Base-by-base conservation (phyloP, 1,140 invertebrate genomes). In the Scaptomyza hsui region DNA sequence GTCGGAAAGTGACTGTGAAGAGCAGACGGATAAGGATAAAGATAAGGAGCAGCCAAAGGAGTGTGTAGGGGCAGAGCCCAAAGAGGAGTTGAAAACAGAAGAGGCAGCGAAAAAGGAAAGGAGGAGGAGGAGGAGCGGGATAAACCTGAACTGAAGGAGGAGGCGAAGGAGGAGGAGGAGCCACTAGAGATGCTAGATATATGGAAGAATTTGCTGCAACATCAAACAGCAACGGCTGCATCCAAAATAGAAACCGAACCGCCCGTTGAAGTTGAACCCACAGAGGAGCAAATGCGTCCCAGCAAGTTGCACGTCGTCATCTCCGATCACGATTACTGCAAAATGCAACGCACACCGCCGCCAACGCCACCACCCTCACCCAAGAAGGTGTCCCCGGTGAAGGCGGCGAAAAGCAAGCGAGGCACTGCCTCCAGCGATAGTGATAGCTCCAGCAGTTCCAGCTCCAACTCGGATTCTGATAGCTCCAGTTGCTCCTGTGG, bases 121-220 rank as follows among this genome's bases (percentile, higher is more conserved):
- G 32, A 1, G 32, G 32, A 37, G 2, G n/a, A n/a, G 12, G 10
- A 10, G 10, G 24, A 41, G 4, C 59, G 61, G 4, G 26, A 42
- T 4, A 64, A 73, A 42, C 53, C 52, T 7, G 70, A 82, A 1
- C 10, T 45, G 35, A n/a, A 9, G 16, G 26, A 2, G 3, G 15
- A 9, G 10, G 45, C 63, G 12, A 29, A 6, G 12, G 7, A 21
- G 57, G n/a, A 24, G 5, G 12, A 24, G n/a, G 24, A 91, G 65
- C 13, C 41, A n/a, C 59, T 82, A 32, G 83, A 92, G 62, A 93
- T 94, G 78, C 93, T 94, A 69, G 94, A 95, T n/a, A 96, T 96
- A 85, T 96, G 95, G 95, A 95, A 96, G 78, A 96, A 96, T 85
- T 96, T 96, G 60, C 41, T 90, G 13, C 86, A 90, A 18, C 55